Evolutionary conservation across 2,888 invertebrate species (phyloP).

Genomic region (Lordiphosa fenestrarum): DNA sequence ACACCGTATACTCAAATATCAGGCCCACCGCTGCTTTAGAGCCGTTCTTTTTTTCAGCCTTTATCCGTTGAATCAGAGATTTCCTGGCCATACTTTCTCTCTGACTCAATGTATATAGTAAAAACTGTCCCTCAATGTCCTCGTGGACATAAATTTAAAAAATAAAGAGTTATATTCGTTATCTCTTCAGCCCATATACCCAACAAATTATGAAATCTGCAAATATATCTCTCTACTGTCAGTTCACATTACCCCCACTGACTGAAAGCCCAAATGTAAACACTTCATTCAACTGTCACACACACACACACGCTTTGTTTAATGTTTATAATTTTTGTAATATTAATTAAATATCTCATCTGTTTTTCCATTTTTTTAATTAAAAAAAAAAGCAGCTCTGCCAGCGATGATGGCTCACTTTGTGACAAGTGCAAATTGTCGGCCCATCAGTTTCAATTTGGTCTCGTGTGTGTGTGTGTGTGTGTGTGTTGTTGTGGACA

Average conservation of each 20-base stretch:
- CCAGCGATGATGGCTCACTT: conserved; percentile 62
- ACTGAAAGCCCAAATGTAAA: conserved; percentile 54
- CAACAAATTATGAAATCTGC: no score
- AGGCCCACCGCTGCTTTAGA: no score
- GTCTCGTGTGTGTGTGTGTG: background rate
- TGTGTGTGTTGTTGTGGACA: conserved; percentile 12
- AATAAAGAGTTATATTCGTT: no score
- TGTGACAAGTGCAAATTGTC: conserved; percentile 36
- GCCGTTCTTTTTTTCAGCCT: no score
- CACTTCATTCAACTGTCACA: conserved; percentile 37
- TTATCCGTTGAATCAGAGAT: no score
- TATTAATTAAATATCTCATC: conserved; percentile 67
- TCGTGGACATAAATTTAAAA: no score
- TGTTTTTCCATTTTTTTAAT: conserved; percentile 35
- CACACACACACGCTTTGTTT: conserved; percentile 32
- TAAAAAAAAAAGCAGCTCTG: conserved; percentile 20
- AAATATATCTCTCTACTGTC: background rate
- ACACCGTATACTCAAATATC: no score
- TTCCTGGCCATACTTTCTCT: no score
- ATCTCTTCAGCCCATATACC: background rate
- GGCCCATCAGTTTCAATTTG: conserved; percentile 55
- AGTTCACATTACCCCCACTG: conserved; percentile 15
- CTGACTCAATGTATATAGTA: no score
- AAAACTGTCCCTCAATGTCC: no score
- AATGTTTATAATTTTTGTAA: conserved; percentile 72